Percentiles rank a stretch among this genome's conserved stretches.
phyloP scores from a whole-genome alignment of 1,140 invertebrate genomes.

The Orchestia grillus region DNA sequence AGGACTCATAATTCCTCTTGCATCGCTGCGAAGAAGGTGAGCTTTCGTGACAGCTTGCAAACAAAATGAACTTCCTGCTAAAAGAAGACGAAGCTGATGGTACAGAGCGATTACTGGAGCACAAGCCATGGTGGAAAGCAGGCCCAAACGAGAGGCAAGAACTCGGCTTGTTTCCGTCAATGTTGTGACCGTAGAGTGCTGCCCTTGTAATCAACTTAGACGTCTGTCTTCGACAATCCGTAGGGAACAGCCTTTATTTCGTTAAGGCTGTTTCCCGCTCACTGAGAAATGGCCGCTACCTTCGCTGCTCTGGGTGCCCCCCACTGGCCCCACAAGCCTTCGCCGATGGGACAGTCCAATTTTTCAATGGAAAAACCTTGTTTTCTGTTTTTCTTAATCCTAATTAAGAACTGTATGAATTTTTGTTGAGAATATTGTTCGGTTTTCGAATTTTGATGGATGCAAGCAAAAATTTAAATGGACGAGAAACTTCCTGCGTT shows the following conservation, averaged over 20 bases:
- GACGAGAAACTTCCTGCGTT: no score
- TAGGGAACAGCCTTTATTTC: conserved; percentile 32
- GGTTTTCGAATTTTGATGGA: no score
- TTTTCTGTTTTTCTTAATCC: background rate
- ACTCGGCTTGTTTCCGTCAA: conserved; percentile 36
- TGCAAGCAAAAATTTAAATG: no score
- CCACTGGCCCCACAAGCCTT: background rate
- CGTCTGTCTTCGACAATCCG: conserved; percentile 44
- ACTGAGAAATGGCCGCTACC: conserved; percentile 7
- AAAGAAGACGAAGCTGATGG: background rate
- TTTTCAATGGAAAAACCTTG: background rate
- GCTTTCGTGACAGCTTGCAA: background rate
- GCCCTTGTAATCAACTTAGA: conserved; percentile 46
- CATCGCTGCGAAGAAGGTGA: background rate
- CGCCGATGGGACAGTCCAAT: background rate
- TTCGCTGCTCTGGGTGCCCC: background rate
- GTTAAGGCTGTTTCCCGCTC: background rate
- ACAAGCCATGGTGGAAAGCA: background rate
- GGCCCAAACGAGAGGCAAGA: background rate
- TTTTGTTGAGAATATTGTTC: no score
- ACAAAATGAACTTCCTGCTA: background rate
- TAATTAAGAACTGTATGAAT: no score
- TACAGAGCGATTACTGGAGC: background rate
- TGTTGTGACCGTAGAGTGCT: background rate
- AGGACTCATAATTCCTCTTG: background rate